A percentile compares a stretch with the other conserved stretches of the same genome.
Evolutionary conservation across 1,140 invertebrate species (phyloP).

Genomic region (Zophobas morio): DNA sequence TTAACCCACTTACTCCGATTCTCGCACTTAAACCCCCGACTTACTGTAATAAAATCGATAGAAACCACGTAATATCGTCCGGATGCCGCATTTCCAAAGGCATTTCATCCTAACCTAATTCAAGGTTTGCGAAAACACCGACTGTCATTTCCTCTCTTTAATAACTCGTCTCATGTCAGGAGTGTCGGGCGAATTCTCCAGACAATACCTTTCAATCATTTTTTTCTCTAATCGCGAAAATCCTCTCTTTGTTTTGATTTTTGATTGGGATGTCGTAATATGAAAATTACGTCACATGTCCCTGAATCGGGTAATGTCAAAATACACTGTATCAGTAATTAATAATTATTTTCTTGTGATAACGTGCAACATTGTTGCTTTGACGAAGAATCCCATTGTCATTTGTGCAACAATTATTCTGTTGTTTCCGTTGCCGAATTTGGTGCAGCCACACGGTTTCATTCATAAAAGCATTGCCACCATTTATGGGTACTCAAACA

Average conservation of each 20-base stretch:
- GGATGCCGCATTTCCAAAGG: not conserved
- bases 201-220: not conserved
- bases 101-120: slow-evolving; percentile 9
- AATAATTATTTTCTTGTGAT: slow-evolving; percentile 8
- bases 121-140: not conserved
- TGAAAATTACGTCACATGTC: slow-evolving; percentile 24
- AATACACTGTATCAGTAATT: slow-evolving; percentile 14
- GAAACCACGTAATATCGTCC: not conserved
- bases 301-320: slow-evolving; percentile 6
- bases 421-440: not conserved
- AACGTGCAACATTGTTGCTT: not conserved
- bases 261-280: slow-evolving; percentile 2
- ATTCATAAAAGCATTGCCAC: no score
- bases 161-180: no score
- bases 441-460: not conserved
- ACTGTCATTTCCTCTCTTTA: no score
- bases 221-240: not conserved
- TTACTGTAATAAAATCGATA: not conserved
- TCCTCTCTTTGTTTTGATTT: not conserved
- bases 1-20: not conserved
- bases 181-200: no score
- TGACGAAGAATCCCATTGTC: not conserved
- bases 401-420: not conserved
- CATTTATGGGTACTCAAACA: no score
- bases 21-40: not conserved